Evolutionary conservation across 2,113 vertebrate genomes (phyloP).

Genomic region (Struthidea cinerea): DNA sequence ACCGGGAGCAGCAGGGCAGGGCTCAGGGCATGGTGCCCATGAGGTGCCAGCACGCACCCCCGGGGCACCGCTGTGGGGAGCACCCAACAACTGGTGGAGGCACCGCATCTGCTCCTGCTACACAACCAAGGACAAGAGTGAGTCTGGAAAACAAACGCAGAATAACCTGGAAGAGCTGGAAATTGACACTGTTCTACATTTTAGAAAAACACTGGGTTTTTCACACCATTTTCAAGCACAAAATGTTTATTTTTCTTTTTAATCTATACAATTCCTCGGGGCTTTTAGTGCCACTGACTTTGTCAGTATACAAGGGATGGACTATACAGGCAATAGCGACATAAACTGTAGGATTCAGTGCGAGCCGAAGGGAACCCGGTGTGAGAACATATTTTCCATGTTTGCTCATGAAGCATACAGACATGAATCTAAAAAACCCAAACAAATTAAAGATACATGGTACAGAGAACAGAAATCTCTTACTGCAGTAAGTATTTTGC

Average conservation of each 20-base stretch:
- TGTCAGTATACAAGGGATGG: conserved; percentile 72
- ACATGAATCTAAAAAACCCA: conserved; percentile 70
- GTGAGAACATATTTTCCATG: conserved; percentile 63
- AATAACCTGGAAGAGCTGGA: background rate
- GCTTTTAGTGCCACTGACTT: conserved; percentile 79
- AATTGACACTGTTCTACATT: background rate
- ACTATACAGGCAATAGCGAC: conserved; percentile 77
- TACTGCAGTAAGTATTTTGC: conserved; percentile 78
- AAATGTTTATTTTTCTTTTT: conserved; percentile 93
- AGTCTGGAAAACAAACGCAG: background rate
- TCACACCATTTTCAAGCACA: conserved; percentile 84
- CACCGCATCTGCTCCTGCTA: background rate
- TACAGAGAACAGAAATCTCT: conserved; percentile 91
- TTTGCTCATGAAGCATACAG: conserved; percentile 74
- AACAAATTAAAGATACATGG: conserved; percentile 73
- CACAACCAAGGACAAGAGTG: background rate
- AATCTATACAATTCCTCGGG: conserved; percentile 82
- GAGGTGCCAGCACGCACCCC: accelerated
- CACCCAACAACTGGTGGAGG: background rate
- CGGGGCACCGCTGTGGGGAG: accelerated
- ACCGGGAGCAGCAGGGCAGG: background rate
- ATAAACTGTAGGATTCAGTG: conserved; percentile 71
- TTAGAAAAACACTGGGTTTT: conserved; percentile 51
- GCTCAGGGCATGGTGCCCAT: background rate
- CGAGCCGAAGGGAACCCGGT: conserved; percentile 50